phyloP scores from a whole-genome alignment of 2,888 invertebrate genomes.

The Melolontha melolontha region DNA sequence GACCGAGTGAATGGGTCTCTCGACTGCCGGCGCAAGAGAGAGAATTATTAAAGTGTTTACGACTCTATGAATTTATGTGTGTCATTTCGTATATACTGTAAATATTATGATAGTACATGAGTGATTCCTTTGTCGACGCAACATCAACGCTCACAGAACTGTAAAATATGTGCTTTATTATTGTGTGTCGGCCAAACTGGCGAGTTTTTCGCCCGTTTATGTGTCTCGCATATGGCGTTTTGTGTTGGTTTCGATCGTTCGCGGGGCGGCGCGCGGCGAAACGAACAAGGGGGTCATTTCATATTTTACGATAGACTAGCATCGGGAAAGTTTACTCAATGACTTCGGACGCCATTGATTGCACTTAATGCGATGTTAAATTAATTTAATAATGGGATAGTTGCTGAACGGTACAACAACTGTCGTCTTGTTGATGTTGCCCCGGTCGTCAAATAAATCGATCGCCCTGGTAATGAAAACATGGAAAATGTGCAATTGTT shows the following conservation, averaged over 20 bases:
- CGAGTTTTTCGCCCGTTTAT: slow-evolving; percentile 35
- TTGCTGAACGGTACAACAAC: slow-evolving; percentile 8
- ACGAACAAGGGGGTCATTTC: slow-evolving; percentile 45
- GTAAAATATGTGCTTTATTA: slow-evolving; percentile 53
- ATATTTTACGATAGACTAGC: slow-evolving; percentile 45
- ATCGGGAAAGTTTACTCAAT: slow-evolving; percentile 18
- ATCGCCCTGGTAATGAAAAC: slow-evolving; percentile 5
- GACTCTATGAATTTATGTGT: slow-evolving; percentile 42
- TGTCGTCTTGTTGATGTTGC: neutral
- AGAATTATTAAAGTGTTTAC: slow-evolving; percentile 42
- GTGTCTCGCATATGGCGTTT: slow-evolving; percentile 49
- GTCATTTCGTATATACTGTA: slow-evolving; percentile 38
- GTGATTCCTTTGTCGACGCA: slow-evolving; percentile 49
- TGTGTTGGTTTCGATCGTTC: neutral
- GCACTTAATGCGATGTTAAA: slow-evolving; percentile 49
- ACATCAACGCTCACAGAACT: slow-evolving; percentile 46
- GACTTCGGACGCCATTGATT: slow-evolving; percentile 48
- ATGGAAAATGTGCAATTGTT: too few relatives aligned
- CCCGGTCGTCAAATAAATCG: slow-evolving; percentile 26
- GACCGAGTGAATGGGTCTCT: too few relatives aligned
- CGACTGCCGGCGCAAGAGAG: too few relatives aligned
- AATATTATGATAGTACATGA: slow-evolving; percentile 52
- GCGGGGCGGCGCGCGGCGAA: neutral
- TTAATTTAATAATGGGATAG: slow-evolving; percentile 46
- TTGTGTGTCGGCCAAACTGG: slow-evolving; percentile 46